Evolutionary conservation across 2,797 vertebrate species (phyloP).

Genomic region (Enteromius fasciolatus): DNA sequence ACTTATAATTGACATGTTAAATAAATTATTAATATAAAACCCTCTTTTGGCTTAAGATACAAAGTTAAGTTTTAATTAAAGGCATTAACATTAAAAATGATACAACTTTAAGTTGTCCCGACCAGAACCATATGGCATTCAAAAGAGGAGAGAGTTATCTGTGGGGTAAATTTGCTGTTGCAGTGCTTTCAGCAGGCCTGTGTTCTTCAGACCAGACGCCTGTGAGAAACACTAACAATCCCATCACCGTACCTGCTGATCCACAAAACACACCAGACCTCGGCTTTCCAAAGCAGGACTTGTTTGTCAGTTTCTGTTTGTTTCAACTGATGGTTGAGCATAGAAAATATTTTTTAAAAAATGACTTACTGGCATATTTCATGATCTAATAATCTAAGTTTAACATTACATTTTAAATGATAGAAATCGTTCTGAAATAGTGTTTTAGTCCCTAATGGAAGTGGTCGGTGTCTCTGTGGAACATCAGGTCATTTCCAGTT

Average conservation of each 20-base stretch:
- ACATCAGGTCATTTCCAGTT: conserved; percentile 17
- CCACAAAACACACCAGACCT: conserved; percentile 37
- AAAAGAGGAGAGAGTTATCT: background rate
- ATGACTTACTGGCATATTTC: background rate
- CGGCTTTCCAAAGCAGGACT: background rate
- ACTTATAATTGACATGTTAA: background rate
- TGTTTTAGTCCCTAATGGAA: background rate
- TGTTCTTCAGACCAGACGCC: conserved; percentile 9
- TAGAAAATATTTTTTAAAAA: background rate
- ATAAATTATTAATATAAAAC: background rate
- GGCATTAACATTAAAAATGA: background rate
- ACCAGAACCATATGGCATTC: conserved; percentile 35
- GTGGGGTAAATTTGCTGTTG: background rate
- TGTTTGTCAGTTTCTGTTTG: no score
- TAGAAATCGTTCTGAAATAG: background rate
- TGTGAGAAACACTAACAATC: conserved; percentile 6
- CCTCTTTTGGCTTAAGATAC: background rate
- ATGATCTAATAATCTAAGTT: background rate
- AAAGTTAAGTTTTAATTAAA: background rate
- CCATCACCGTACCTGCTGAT: conserved; percentile 31
- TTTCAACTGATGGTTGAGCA: background rate
- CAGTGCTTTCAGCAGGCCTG: background rate
- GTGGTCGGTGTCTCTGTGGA: conserved; percentile 27
- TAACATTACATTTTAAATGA: background rate
- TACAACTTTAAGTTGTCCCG: background rate